phyloP scores from a whole-genome alignment of 2,888 invertebrate genomes.

The Panopea generosa region DNA sequence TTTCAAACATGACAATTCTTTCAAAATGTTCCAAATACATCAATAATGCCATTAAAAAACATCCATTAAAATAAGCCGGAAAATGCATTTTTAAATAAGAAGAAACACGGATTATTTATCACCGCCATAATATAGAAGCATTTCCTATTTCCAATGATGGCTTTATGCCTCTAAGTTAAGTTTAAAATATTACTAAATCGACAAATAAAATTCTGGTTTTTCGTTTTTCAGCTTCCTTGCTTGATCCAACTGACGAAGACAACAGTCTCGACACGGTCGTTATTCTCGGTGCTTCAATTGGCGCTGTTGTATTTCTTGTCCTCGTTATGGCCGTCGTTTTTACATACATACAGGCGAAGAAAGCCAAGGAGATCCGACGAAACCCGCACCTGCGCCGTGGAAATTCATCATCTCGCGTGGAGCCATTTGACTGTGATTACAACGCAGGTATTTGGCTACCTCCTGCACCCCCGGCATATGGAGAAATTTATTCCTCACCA shows the following conservation, averaged over 20 bases:
- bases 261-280: constrained; percentile 15
- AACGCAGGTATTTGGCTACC: constrained; percentile 16
- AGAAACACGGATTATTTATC: no score
- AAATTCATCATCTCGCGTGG: background rate
- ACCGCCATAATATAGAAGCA: no score
- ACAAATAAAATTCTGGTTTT: no score
- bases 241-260: constrained; percentile 32
- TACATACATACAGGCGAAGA: constrained; percentile 41
- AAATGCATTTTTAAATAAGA: no score
- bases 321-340: constrained; percentile 30
- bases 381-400: constrained; percentile 4
- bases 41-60: no score
- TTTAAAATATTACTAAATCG: no score
- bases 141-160: no score
- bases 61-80: no score
- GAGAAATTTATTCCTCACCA: constrained; percentile 38
- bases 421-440: constrained; percentile 24
- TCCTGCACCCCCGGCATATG: constrained; percentile 54
- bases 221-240: constrained; percentile 42
- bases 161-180: no score
- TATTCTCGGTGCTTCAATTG: constrained; percentile 26
- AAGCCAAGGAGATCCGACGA: constrained; percentile 38
- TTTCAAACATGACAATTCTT: no score
- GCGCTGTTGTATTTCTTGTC: constrained; percentile 32
- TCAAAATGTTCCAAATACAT: no score